Evolutionary conservation across 2,888 invertebrate genomes (phyloP).

Genomic region (Onchidella celtica): DNA sequence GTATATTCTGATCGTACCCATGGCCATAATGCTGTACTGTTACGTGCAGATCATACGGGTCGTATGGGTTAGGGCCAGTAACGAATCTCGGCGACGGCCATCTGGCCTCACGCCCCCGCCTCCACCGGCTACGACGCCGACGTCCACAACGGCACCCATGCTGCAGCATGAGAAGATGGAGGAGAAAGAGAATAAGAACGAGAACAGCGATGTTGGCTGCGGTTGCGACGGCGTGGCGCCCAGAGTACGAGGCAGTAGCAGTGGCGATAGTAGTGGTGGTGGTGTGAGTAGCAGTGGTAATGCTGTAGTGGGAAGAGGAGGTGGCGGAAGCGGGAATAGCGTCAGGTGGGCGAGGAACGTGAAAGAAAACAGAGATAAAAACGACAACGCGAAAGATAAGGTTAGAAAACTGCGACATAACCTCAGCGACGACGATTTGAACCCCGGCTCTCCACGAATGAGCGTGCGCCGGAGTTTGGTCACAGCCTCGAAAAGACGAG

Average conservation of each 20-base stretch:
- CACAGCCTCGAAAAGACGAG: slow-evolving; percentile 79
- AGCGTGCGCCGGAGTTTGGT: slow-evolving; percentile 71
- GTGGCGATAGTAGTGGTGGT: not conserved
- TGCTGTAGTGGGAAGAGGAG: not conserved
- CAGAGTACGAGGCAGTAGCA: not conserved
- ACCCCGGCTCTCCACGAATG: slow-evolving; percentile 62
- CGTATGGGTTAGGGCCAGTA: slow-evolving; percentile 77
- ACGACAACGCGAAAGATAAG: not conserved
- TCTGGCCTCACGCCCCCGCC: not conserved
- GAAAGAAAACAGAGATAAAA: slow-evolving; percentile 17
- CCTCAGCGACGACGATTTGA: not conserved
- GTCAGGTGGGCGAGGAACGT: slow-evolving; percentile 37
- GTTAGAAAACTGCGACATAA: not conserved
- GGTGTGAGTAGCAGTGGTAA: too few species aligned
- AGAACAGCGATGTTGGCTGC: not conserved
- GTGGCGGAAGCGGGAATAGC: not conserved
- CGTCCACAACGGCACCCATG: not conserved
- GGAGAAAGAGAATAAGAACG: not conserved
- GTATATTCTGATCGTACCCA: slow-evolving; percentile 80
- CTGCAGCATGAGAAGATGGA: not conserved
- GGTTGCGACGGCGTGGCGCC: not conserved
- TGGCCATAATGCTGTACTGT: slow-evolving; percentile 80
- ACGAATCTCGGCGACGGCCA: slow-evolving; percentile 25
- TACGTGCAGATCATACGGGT: slow-evolving; percentile 80
- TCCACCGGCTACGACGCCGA: not conserved